These are phyloP conservation scores for Tor tambroides DNA, from an alignment of 2,113 vertebrate species.

Conservation along the genomic window DNA sequence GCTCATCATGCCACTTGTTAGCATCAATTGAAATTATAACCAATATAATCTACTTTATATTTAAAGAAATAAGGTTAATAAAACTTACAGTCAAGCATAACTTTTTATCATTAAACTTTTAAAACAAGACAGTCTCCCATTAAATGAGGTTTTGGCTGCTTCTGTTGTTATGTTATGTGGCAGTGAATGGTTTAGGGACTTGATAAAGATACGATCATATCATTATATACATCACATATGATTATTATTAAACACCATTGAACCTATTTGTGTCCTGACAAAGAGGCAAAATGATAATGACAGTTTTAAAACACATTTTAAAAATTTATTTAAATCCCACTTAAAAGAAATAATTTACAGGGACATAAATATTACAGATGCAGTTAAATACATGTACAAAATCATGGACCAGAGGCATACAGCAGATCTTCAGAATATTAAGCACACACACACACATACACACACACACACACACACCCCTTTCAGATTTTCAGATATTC, in stretches of 20 bases:
- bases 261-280: conserved; percentile 6
- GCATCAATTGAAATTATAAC: background rate
- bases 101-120: background rate
- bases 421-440: no score
- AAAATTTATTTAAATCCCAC: no score
- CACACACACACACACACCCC: no score
- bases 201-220: background rate
- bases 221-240: no score
- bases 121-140: background rate
- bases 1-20: background rate
- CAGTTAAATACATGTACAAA: no score
- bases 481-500: no score
- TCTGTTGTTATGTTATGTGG: background rate
- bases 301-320: no score
- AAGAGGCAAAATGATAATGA: background rate
- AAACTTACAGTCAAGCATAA: background rate
- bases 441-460: no score
- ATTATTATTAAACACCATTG: background rate
- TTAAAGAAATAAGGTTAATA: background rate
- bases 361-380: no score
- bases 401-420: no score
- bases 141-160: background rate
- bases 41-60: background rate
- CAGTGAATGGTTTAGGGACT: background rate
- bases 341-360: no score